phyloP scores from a whole-genome alignment of 2,888 invertebrate species.

The Euplagia quadripunctaria region DNA sequence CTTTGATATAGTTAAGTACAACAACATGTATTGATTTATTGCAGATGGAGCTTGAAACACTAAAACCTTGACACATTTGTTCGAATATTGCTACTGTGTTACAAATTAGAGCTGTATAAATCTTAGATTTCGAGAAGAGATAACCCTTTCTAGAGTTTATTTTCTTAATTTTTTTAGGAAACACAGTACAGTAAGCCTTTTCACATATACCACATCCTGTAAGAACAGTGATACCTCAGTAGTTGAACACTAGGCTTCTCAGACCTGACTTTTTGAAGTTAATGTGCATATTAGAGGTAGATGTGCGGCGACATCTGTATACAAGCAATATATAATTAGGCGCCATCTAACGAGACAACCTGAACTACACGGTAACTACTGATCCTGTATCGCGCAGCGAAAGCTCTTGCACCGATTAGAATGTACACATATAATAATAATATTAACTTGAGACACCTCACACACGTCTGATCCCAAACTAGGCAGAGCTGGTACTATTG shows the following conservation, averaged over 20 bases:
- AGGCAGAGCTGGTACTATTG: no score
- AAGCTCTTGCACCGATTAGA: neutral
- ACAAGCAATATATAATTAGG: no score
- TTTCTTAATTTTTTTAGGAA: neutral
- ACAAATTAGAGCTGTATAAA: neutral
- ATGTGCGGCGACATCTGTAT: no score
- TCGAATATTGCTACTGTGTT: neutral
- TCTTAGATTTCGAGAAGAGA: neutral
- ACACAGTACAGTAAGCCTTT: neutral
- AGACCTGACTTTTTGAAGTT: neutral
- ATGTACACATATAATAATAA: no score
- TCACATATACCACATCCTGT: neutral
- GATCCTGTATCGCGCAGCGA: neutral
- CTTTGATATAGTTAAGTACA: no score
- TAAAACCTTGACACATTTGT: neutral
- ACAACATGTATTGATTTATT: slow-evolving; percentile 1
- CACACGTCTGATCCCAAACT: no score
- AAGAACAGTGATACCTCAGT: neutral
- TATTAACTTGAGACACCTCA: no score
- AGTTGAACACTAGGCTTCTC: neutral
- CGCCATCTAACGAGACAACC: neutral
- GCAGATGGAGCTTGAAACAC: neutral
- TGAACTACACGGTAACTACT: no score
- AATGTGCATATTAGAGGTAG: no score
- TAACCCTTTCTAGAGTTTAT: neutral